Percentiles rank a stretch among this genome's conserved stretches.
Evolutionary conservation across 2,797 vertebrate species (phyloP).

Genomic region (Hyperoplus immaculatus): DNA sequence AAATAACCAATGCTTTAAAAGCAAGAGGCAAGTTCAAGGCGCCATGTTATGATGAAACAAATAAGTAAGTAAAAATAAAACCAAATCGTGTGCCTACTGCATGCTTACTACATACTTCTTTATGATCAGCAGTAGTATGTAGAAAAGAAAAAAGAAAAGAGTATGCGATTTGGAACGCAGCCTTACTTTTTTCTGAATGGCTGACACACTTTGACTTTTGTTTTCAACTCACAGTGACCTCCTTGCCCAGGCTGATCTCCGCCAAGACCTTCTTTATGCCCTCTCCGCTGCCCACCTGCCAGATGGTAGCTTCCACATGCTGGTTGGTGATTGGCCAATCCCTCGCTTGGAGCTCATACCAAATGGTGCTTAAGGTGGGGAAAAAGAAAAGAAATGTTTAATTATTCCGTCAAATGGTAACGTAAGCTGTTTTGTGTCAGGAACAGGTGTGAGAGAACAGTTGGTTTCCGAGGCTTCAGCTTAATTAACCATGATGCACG

Average conservation of each 20-base stretch:
- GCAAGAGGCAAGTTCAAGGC: too few relatives aligned
- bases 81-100: too few relatives aligned
- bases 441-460: neutral
- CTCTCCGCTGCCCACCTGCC: slow-evolving; percentile 97
- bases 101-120: too few relatives aligned
- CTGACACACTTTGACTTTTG: neutral
- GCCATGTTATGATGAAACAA: too few relatives aligned
- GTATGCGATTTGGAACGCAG: too few relatives aligned
- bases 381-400: neutral
- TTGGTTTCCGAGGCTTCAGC: neutral
- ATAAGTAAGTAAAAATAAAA: too few relatives aligned
- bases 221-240: slow-evolving; percentile 91
- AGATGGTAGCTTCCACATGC: slow-evolving; percentile 95
- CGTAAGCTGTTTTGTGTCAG: neutral
- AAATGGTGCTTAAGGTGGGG: slow-evolving; percentile 90
- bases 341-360: slow-evolving; percentile 98
- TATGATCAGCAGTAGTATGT: too few relatives aligned
- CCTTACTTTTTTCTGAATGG: slow-evolving; percentile 1
- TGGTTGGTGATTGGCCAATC: slow-evolving; percentile 98
- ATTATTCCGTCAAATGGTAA: slow-evolving; percentile 5
- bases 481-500: neutral
- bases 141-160: too few relatives aligned
- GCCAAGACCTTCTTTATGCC: slow-evolving; percentile 93
- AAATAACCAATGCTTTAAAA: too few relatives aligned
- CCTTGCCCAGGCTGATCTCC: slow-evolving; percentile 94